Evolutionary conservation across 2,888 invertebrate species (phyloP).

Genomic region (Sympetrum striolatum): DNA sequence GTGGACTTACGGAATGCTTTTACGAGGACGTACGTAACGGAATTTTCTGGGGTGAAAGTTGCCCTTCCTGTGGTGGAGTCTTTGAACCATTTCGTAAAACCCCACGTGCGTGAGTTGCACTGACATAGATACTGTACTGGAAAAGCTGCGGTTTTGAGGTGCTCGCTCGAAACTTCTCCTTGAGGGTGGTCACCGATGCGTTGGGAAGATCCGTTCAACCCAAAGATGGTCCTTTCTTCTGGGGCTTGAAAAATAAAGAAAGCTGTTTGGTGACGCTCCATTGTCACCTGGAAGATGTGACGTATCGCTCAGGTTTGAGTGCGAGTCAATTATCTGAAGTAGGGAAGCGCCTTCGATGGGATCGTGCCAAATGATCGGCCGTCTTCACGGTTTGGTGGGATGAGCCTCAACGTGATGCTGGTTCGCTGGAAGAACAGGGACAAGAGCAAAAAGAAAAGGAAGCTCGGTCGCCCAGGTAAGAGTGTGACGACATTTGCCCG

Average conservation of each 20-base stretch:
- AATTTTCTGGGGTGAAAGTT: too few species aligned
- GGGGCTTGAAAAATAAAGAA: not conserved
- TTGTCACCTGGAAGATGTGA: not conserved
- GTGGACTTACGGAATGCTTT: too few species aligned
- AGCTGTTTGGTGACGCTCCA: not conserved
- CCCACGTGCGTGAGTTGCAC: too few species aligned
- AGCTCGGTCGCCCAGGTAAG: slow-evolving; percentile 41
- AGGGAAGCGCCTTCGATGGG: not conserved
- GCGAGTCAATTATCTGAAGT: not conserved
- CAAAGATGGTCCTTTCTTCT: not conserved
- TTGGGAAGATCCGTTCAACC: not conserved
- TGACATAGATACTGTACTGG: too few species aligned
- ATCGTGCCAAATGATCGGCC: not conserved
- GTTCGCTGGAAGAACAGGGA: slow-evolving; percentile 45
- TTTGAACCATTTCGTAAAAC: too few species aligned
- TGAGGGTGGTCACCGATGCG: not conserved
- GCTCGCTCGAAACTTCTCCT: not conserved
- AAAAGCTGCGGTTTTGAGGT: not conserved
- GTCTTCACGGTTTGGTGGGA: not conserved
- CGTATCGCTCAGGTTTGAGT: not conserved
- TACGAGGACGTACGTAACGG: too few species aligned
- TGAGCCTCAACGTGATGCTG: slow-evolving; percentile 45
- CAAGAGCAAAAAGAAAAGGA: slow-evolving; percentile 44
- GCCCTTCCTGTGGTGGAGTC: too few species aligned
- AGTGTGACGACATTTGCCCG: not conserved